Evolutionary conservation across 2,888 invertebrate genomes (phyloP), one percentile per base, ranked within the genome.

Genomic region (Diloba caeruleocephala): DNA sequence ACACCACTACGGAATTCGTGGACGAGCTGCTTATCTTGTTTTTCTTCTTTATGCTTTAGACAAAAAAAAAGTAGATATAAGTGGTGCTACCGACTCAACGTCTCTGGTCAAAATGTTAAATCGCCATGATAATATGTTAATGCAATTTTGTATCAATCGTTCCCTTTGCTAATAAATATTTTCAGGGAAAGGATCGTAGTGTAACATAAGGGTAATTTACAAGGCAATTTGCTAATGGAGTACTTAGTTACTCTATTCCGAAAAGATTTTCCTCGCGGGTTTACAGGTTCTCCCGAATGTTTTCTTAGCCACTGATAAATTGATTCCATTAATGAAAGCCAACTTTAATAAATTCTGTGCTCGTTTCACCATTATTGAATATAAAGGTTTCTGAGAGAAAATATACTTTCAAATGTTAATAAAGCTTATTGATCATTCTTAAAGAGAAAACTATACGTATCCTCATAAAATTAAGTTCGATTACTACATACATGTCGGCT

Each of bases 201-300:
- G 5, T 21, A 21, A 21, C 7, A n/a, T n/a, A 7, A 7, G 21
- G 21, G 71, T 71, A 71, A 74, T 70, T 77, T 73, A 74, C 71
- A 61, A 71, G 57, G 68, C 72, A 79, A 80, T 79, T 66, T 64
- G 65, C 71, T 80, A 79, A 79, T 79, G 75, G 76, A 69, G 55
- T 63, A 66, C 67, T 67, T 65, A 61, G 58, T 59, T 65, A 33
- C 61, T 52, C 51, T 54, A 50, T 51, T 32, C 31, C 44, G 31
- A 49, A 48, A 55, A 58, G 56, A 67, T 65, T 67, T 68, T 71
- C 46, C 37, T 61, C 44, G 37, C 57, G 54, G 60, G 46, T 58
- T 52, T 64, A 62, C 57, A 46, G 49, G 51, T 53, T 45, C 33
- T 43, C 42, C 33, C 44, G 56, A 65, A 76, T 71, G 67, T 74